These are phyloP conservation scores for Nineta flava DNA, from an alignment of 2,888 invertebrate species.

Conservation along the genomic window DNA sequence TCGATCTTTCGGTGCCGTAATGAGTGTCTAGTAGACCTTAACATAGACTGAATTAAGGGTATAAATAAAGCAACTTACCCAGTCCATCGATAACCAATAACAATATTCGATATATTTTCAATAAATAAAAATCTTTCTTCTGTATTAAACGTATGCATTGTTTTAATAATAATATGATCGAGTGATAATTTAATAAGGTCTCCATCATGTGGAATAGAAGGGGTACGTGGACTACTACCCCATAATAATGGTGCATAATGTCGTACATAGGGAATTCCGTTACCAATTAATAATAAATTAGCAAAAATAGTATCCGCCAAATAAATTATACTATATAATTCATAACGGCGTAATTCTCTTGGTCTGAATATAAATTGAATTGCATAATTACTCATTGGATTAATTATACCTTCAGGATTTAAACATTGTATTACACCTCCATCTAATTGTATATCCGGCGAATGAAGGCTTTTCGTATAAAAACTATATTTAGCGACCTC, in stretches of 20 bases:
- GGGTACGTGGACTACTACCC: neutral
- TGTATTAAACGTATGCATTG: slow-evolving; percentile 21
- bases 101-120: slow-evolving; percentile 22
- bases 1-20: too few relatives aligned
- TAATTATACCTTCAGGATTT: slow-evolving; percentile 20
- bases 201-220: slow-evolving; percentile 7
- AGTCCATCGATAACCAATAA: slow-evolving; percentile 26
- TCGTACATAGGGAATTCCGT: neutral
- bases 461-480: slow-evolving; percentile 15
- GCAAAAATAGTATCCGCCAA: too few relatives aligned
- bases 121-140: slow-evolving; percentile 25
- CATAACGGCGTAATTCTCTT: slow-evolving; percentile 20
- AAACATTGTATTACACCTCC: slow-evolving; percentile 23
- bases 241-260: neutral
- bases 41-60: too few relatives aligned
- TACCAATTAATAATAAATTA: neutral
- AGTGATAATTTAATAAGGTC: slow-evolving; percentile 21
- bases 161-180: slow-evolving; percentile 21
- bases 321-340: slow-evolving; percentile 14
- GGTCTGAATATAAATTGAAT: slow-evolving; percentile 28
- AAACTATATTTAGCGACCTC: slow-evolving; percentile 18
- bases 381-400: slow-evolving; percentile 17
- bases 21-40: too few relatives aligned
- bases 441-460: slow-evolving; percentile 19
- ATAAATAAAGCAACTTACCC: slow-evolving; percentile 18